Evolutionary conservation across 2,888 invertebrate species (phyloP), one percentile per base, ranked within the genome.

Genomic region (Andrena bicolor): DNA sequence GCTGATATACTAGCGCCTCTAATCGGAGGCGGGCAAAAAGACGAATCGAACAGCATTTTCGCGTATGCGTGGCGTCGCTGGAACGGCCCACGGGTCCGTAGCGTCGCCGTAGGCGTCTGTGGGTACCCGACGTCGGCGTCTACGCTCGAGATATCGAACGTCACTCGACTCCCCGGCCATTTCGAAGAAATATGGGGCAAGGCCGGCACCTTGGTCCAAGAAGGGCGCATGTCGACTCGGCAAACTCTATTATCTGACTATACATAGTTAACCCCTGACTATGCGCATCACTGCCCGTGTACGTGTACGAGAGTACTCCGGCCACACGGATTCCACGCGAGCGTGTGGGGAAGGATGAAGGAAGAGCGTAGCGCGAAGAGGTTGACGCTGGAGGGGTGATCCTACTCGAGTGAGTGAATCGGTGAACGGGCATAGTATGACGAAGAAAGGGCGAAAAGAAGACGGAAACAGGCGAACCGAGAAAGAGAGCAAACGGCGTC

Each of bases 121-220:
- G 68, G 53, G 77, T 49, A 75, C 60, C 81, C 82, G 73, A 51
- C 73, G 74, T 61, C 79, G 85, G 61, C 76, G 84, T 82, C 87
- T 84, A 77, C 80, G 77, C 73, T 83, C 80, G 66, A 88, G 88
- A 88, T 90, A 88, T 89, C 88, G 88, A 84, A 89, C 86, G 90
- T 89, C 82, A 86, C 85, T 86, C 87, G 79, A 64, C 85, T 82
- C 83, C 80, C 80, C 83, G 78, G 83, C 86, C 86, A 86, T 90
- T 90, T 90, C 89, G 85, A 89, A 88, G 88, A 89, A 90, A 90
- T 89, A 90, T 90, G 85, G 90, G 89, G 86, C 90, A 90, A 90
- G 90, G 90, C 88, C 90, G 88, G 84, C 89, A 90, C 86, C 86
- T 90, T 89, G 86, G 89, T 88, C 88, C 89, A 88, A 90, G 90